These are phyloP conservation scores for Epizoanthus rinbou DNA, from an alignment of 92 coral and sea anemone species.

Conservation along the genomic window DNA sequence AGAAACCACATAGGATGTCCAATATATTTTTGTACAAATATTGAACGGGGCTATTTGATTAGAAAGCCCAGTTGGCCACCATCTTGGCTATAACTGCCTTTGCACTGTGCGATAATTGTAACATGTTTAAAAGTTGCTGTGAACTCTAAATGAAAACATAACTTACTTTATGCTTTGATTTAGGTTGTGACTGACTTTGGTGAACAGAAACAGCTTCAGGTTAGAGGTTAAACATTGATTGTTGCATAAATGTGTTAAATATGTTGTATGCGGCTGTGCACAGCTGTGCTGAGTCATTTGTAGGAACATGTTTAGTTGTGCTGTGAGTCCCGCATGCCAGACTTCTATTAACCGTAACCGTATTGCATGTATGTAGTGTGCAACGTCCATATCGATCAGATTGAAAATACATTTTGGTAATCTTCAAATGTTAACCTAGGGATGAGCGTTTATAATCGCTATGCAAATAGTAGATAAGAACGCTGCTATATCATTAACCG, in stretches of 20 bases:
- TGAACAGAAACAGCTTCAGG: conserved; percentile 65
- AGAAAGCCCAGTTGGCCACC: too few species aligned
- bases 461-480: background rate
- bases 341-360: background rate
- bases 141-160: background rate
- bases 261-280: background rate
- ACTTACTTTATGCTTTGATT: conserved; percentile 17
- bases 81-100: background rate
- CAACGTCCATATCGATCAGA: too few species aligned
- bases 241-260: too few species aligned
- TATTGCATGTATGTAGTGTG: background rate
- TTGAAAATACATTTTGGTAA: too few species aligned
- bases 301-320: background rate
- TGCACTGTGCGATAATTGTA: background rate
- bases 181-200: conserved; percentile 64
- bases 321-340: too few species aligned
- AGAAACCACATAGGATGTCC: background rate
- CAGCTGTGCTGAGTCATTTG: background rate
- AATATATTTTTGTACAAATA: background rate
- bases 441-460: too few species aligned
- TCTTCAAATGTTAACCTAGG: too few species aligned
- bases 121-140: background rate
- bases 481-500: background rate
- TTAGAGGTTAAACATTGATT: conserved; percentile 46
- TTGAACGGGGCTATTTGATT: too few species aligned